These are phyloP conservation scores for Homarus americanus DNA, from an alignment of 1,140 invertebrate genomes.

Conservation along the genomic window DNA sequence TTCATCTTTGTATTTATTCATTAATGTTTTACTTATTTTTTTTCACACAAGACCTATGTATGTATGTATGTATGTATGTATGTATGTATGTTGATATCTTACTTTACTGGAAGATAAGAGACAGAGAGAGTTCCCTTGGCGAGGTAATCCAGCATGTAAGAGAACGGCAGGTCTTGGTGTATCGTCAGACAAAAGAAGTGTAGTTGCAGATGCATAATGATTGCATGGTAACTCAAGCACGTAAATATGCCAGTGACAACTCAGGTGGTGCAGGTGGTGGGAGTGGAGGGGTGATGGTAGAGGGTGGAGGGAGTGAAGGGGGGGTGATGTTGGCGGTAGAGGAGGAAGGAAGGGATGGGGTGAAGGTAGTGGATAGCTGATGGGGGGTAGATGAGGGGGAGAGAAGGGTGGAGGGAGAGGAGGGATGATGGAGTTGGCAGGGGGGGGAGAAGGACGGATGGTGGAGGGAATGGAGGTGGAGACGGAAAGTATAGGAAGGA, in stretches of 20 bases:
- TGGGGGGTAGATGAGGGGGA: not conserved
- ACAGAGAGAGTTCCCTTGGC: not conserved
- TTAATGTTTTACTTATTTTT: too few relatives aligned
- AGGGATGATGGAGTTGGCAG: too few relatives aligned
- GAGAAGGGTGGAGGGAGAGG: too few relatives aligned
- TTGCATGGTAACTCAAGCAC: not conserved
- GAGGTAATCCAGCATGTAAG: not conserved
- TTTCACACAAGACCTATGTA: not conserved
- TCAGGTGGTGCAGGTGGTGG: not conserved
- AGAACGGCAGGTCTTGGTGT: not conserved
- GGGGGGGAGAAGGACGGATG: too few relatives aligned
- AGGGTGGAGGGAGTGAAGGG: not conserved
- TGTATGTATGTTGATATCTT: too few relatives aligned
- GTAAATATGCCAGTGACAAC: not conserved
- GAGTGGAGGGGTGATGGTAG: not conserved
- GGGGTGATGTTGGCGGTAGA: not conserved
- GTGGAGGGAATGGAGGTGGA: too few relatives aligned
- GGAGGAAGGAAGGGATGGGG: not conserved
- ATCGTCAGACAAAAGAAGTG: not conserved
- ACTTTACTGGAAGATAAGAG: not conserved
- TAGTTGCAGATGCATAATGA: not conserved
- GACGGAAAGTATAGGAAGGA: too few relatives aligned
- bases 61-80: too few relatives aligned
- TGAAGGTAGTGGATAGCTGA: not conserved
- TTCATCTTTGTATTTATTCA: too few relatives aligned